phyloP scores from a whole-genome alignment of 2,797 vertebrate genomes.

The Chromis chromis region DNA sequence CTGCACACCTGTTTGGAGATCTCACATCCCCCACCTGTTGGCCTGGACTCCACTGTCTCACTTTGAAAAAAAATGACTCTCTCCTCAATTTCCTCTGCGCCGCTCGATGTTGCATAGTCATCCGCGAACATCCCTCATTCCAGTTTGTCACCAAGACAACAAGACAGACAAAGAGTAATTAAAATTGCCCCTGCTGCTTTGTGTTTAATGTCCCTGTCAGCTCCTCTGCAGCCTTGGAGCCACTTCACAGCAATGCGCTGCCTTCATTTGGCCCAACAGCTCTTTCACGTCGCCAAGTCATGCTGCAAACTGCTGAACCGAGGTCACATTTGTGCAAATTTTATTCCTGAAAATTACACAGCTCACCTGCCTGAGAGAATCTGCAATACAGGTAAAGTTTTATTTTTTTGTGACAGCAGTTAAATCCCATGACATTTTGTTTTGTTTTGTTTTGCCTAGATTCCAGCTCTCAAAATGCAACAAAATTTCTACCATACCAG shows the following conservation, averaged over 20 bases:
- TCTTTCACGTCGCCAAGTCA: slow-evolving; percentile 31
- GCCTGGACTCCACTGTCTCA: slow-evolving; percentile 6
- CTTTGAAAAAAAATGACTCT: slow-evolving; percentile 1
- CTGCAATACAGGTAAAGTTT: neutral
- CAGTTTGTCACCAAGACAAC: slow-evolving; percentile 58
- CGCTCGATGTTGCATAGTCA: slow-evolving; percentile 27
- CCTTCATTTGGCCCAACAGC: slow-evolving; percentile 23
- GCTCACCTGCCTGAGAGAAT: neutral
- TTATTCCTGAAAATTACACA: slow-evolving; percentile 15
- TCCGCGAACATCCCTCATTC: slow-evolving; percentile 43
- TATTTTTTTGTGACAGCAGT: slow-evolving; percentile 1
- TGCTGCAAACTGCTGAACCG: slow-evolving; percentile 18
- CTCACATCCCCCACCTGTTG: slow-evolving; percentile 21
- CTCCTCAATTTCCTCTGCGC: neutral
- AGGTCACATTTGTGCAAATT: slow-evolving; percentile 36
- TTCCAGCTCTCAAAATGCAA: slow-evolving; percentile 14
- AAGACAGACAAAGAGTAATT: slow-evolving; percentile 63
- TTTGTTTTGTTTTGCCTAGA: neutral
- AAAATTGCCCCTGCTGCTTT: slow-evolving; percentile 62
- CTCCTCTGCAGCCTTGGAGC: slow-evolving; percentile 38
- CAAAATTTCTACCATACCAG: neutral
- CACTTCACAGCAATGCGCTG: slow-evolving; percentile 31
- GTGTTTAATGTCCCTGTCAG: slow-evolving; percentile 60
- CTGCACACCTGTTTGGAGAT: slow-evolving; percentile 51
- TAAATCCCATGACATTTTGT: neutral